phyloP scores from a whole-genome alignment of 2,113 vertebrate genomes.

The Xiphophorus couchianus region DNA sequence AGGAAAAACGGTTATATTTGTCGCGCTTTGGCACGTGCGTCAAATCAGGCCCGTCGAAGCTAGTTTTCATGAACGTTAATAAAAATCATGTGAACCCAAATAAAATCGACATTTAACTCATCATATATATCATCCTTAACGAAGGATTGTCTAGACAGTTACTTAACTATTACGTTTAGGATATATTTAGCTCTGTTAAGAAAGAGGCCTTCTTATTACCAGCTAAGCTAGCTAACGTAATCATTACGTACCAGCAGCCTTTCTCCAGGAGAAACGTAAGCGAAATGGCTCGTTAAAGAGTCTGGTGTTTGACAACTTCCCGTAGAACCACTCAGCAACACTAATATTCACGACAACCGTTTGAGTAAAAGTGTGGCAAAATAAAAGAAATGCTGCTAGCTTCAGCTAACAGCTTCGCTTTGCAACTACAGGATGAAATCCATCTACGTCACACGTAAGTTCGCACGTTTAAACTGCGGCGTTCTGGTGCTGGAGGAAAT shows the following conservation, averaged over 20 bases:
- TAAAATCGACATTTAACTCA: too few relatives aligned
- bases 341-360: rapidly evolving
- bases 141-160: rapidly evolving
- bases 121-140: rapidly evolving
- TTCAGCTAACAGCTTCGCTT: slow-evolving; percentile 10
- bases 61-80: background rate
- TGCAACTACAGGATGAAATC: slow-evolving; percentile 20
- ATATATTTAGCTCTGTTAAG: background rate
- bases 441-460: slow-evolving; percentile 40
- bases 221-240: slow-evolving; percentile 35
- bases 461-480: background rate
- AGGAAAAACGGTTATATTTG: background rate
- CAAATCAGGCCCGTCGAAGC: slow-evolving; percentile 33
- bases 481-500: slow-evolving; percentile 1
- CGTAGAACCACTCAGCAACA: background rate
- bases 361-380: background rate
- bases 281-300: background rate
- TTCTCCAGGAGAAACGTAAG: slow-evolving; percentile 26
- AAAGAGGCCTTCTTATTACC: slow-evolving; percentile 44
- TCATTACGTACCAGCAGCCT: slow-evolving; percentile 58
- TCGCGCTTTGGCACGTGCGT: slow-evolving; percentile 53
- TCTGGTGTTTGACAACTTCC: background rate
- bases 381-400: background rate
- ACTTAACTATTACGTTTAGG: background rate
- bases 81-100: background rate